Base-by-base conservation (phyloP, 2,888 invertebrate genomes). In the Pristionchus fissidentatus region DNA sequence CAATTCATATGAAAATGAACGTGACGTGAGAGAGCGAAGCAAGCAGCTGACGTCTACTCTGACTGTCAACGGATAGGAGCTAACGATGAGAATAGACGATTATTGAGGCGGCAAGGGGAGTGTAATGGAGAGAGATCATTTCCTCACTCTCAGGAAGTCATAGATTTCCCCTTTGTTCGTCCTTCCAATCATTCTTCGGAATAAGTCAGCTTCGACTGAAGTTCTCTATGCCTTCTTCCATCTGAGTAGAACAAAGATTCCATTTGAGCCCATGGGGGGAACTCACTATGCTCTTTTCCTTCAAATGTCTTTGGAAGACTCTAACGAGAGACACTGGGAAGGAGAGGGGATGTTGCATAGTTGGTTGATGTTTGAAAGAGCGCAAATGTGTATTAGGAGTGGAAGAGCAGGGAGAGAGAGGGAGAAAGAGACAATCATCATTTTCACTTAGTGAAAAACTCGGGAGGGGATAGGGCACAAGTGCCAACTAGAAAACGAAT, bases 331-430 rank as follows among this genome's bases (percentile, higher is more conserved):
- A 70, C 70, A 41, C 70, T 70, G 70, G 70, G 70, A 70, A 41
- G 70, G 70, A 70, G 43, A 70, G 70, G n/a, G n/a, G 70, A 70
- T 41, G 62, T 66, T 66, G 62, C 38, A 70, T 70, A 70, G 41
- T 70, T 70, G 70, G 70, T 43, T 70, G 70, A 70, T 70, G 70
- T 70, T 70, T 70, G 70, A 70, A 70, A 70, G 70, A 70, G 70
- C 70, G 43, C 35, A 29, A 62, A n/a, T 41, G 41, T 41, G 66
- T n/a, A 70, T 70, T 70, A 15, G 49, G 19, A 15, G 19, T 19
- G 52, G 19, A 49, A 15, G 52, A 49, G 10, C 13, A 49, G 52
- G 10, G 52, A 49, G 46, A 7, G 26, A 35, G 46, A 32, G 32
- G 43, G 75, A 46, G 52, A 3, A 46, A 32, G 41, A 41, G 7